Evolutionary conservation across 2,888 invertebrate genomes (phyloP).

Genomic region (Meteorus cinctellus): DNA sequence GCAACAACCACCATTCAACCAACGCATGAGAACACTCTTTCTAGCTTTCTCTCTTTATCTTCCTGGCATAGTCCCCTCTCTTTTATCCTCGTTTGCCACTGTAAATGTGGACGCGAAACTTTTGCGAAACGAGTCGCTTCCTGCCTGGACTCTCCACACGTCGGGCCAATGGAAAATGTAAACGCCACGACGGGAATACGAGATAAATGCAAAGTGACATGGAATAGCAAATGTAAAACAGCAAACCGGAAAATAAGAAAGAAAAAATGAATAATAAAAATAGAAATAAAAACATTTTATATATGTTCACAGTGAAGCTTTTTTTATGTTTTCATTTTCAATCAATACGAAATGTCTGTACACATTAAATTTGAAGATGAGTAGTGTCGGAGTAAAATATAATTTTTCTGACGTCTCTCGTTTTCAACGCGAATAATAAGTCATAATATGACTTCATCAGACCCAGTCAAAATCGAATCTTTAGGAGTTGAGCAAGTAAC

Average conservation of each 20-base stretch:
- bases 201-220: constrained; percentile 40
- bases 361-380: too few species aligned
- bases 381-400: too few species aligned
- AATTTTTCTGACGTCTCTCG: too few species aligned
- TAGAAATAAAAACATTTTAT: background rate
- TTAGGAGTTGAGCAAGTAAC: too few species aligned
- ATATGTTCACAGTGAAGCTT: background rate
- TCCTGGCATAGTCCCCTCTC: background rate
- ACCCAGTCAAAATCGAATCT: too few species aligned
- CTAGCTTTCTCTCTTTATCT: constrained; percentile 4
- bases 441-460: too few species aligned
- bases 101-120: constrained; percentile 40
- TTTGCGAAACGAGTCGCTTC: constrained; percentile 39
- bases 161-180: constrained; percentile 39
- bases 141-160: constrained; percentile 25
- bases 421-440: too few species aligned
- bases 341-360: background rate
- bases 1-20: constrained; percentile 7
- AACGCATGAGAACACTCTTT: constrained; percentile 25
- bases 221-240: constrained; percentile 26
- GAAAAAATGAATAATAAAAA: background rate
- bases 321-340: background rate
- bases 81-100: constrained; percentile 19
- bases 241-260: constrained; percentile 16
- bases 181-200: constrained; percentile 35